Base-by-base conservation (phyloP, 2,797 vertebrate species). In the Notoglanidium macrostoma region DNA sequence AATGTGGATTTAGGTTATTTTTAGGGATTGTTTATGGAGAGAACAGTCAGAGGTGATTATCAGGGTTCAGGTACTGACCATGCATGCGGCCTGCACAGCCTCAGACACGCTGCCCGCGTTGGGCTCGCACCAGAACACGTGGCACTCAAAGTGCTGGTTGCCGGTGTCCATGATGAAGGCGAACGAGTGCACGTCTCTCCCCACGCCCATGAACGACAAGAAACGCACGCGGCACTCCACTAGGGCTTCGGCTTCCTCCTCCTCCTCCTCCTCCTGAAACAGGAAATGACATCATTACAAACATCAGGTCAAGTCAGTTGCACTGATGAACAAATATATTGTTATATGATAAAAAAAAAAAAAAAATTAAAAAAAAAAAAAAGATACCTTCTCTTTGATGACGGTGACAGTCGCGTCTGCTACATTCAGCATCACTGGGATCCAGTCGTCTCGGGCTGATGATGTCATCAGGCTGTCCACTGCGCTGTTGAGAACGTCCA, bases 141-240 rank as follows among this genome's bases (percentile, higher is more conserved):
- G 98, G 89, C 97, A 98, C 94, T 99, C 98, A 1, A 97, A 99
- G 87, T 95, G 97, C 93, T 98, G 98, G 93, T 96, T 95, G 57
- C 98, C 98, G 0, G 97, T 96, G 14, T 99, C 98, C 98, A 99
- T 99, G 92, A 99, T 96, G 94, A 99, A 99, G 93, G 98, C 98
- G 0, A 99, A 99, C 0, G 97, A 96, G 92, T 97, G 98, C 88
- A 97, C 80, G 0, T 99, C 97, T 80, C 92, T 97, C 19, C 98
- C 98, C 0, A 99, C 97, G 0, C 98, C 98, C 97, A 99, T 99
- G 94, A 99, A 99, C 29, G 98, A 98, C 93, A 99, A 95, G 94
- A 99, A 99, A 4, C 98, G 96, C 65, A 99, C 98, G 0, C 98
- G 97, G 80, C 98, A 99, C 93, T 99, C 98, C 94, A 99, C 96